A percentile compares a stretch with the other conserved stretches of the same genome.
Evolutionary conservation across 2,797 vertebrate species (phyloP).

Genomic region (Rallus crepitans): DNA sequence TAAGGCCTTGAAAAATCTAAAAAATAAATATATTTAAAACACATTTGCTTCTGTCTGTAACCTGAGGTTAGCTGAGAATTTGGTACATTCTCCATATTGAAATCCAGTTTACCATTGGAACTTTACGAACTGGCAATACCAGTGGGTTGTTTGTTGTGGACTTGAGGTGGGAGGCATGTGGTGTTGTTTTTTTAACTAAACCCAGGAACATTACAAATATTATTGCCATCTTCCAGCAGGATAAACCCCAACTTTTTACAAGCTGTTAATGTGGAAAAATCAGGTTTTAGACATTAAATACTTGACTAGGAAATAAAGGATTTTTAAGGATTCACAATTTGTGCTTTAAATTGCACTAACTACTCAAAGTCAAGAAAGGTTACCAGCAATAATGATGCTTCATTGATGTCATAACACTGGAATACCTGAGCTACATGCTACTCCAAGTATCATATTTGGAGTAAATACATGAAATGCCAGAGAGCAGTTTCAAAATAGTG

Average conservation of each 20-base stretch:
- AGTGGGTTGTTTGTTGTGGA: not conserved
- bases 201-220: not conserved
- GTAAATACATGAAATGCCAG: slow-evolving; percentile 37
- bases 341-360: not conserved
- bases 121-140: not conserved
- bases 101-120: not conserved
- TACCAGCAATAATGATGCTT: not conserved
- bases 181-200: not conserved
- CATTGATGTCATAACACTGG: not conserved
- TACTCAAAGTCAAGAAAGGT: not conserved
- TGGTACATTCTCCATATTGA: not conserved
- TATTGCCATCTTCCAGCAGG: not conserved
- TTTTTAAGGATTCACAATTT: not conserved
- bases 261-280: not conserved
- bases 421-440: not conserved
- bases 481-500: not conserved
- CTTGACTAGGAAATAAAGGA: not conserved
- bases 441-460: slow-evolving; percentile 27
- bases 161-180: too few species aligned
- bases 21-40: not conserved
- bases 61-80: not conserved
- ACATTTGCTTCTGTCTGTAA: not conserved
- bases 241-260: not conserved
- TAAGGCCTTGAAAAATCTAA: not conserved
- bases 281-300: not conserved